Conservation (phyloP, 1,140 invertebrate genomes). For the Saccostrea echinata region DNA sequence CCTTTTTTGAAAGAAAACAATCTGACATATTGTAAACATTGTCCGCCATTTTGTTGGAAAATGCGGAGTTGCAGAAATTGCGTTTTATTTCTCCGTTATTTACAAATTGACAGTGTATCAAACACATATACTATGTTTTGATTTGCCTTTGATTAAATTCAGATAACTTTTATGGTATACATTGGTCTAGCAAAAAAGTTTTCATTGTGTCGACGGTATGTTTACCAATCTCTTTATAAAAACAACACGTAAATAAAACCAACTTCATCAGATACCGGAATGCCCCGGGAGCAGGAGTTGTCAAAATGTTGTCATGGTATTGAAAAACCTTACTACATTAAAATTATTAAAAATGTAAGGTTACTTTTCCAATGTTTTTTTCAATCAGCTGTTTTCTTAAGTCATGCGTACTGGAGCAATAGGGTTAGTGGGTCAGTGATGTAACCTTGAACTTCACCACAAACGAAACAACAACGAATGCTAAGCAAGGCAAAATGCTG, state of each 20-base stretch:
- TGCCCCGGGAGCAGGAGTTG: background rate
- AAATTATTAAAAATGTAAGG: background rate
- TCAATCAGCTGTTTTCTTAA: slow-evolving; percentile 52
- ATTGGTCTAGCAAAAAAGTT: background rate
- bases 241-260: slow-evolving; percentile 27
- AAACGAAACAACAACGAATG: background rate
- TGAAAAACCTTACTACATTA: background rate
- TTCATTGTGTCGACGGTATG: slow-evolving; percentile 14
- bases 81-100: slow-evolving; percentile 5
- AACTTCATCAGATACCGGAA: background rate
- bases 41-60: slow-evolving; percentile 65
- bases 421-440: slow-evolving; percentile 42
- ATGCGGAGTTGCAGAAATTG: slow-evolving; percentile 30
- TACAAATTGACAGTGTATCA: background rate
- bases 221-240: slow-evolving; percentile 30
- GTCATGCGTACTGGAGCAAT: slow-evolving; percentile 36
- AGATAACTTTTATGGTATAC: background rate
- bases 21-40: slow-evolving; percentile 78
- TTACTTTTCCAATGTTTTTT: slow-evolving; percentile 14
- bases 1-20: slow-evolving; percentile 40
- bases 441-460: slow-evolving; percentile 49
- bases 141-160: background rate
- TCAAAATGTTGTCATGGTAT: background rate
- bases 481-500: too few relatives aligned
- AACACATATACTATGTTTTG: background rate